Evolutionary conservation across 2,797 vertebrate species (phyloP).

Genomic region (Synanceia verrucosa): DNA sequence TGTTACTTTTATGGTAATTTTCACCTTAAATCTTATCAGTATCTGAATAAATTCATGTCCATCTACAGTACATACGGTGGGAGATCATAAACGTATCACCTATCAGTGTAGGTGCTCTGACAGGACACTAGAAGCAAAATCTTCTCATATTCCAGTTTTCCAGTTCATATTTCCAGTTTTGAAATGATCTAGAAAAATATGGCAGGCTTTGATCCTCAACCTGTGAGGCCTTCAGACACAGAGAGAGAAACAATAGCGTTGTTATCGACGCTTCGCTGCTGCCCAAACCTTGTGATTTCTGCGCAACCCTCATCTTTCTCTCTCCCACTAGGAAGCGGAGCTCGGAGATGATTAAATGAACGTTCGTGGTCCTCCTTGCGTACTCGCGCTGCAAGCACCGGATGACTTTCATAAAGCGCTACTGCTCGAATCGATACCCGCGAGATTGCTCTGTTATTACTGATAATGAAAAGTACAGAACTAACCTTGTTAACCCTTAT

Average conservation of each 20-base stretch:
- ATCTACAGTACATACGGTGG: neutral
- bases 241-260: conserved; percentile 18
- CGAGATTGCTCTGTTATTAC: conserved; percentile 59
- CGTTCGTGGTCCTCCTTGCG: conserved; percentile 19
- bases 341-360: conserved; percentile 58
- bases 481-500: conserved; percentile 44
- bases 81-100: neutral
- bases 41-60: neutral
- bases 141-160: conserved; percentile 1
- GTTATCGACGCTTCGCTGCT: conserved; percentile 43
- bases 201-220: neutral
- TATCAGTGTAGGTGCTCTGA: neutral
- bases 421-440: conserved; percentile 60
- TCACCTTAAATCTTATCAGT: neutral
- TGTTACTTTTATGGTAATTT: too few species aligned
- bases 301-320: conserved; percentile 28
- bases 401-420: conserved; percentile 63
- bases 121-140: neutral
- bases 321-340: conserved; percentile 32
- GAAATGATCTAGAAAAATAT: conserved; percentile 16
- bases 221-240: neutral
- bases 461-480: conserved; percentile 58
- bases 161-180: conserved; percentile 13
- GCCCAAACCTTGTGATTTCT: conserved; percentile 45
- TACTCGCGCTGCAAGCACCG: conserved; percentile 23